These are phyloP conservation scores for Pinna nobilis DNA, from an alignment of 1,140 invertebrate genomes.

Conservation along the genomic window DNA sequence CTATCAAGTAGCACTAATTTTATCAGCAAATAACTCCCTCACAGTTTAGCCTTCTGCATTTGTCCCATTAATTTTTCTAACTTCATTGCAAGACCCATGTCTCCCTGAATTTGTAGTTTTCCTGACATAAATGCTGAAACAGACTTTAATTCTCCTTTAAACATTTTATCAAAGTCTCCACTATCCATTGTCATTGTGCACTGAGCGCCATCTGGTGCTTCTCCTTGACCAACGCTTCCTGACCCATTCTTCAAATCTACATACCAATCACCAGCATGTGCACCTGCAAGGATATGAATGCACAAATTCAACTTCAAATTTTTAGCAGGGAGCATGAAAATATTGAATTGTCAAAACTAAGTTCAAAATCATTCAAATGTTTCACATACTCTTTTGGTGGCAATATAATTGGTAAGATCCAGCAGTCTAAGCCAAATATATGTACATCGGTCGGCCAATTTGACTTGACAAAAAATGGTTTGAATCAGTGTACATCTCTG, in stretches of 20 bases:
- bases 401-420: no score
- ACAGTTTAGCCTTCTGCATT: slow-evolving; percentile 78
- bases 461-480: no score
- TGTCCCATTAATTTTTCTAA: slow-evolving; percentile 94
- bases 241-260: slow-evolving; percentile 92
- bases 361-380: not conserved
- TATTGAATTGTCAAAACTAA: not conserved
- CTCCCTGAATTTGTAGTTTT: slow-evolving; percentile 95
- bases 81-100: slow-evolving; percentile 96
- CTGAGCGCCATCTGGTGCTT: slow-evolving; percentile 81
- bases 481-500: no score
- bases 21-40: not conserved
- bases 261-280: slow-evolving; percentile 88
- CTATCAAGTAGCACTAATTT: no score
- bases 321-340: not conserved
- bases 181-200: slow-evolving; percentile 90
- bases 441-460: no score
- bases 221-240: slow-evolving; percentile 87
- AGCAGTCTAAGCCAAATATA: no score
- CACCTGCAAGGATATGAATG: slow-evolving; percentile 76
- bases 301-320: not conserved
- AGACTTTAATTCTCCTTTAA: slow-evolving; percentile 88
- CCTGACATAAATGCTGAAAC: slow-evolving; percentile 96
- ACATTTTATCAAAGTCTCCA: slow-evolving; percentile 78
- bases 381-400: not conserved